Conservation (phyloP, 2,113 vertebrate species). For the Turdus rufiventris region DNA sequence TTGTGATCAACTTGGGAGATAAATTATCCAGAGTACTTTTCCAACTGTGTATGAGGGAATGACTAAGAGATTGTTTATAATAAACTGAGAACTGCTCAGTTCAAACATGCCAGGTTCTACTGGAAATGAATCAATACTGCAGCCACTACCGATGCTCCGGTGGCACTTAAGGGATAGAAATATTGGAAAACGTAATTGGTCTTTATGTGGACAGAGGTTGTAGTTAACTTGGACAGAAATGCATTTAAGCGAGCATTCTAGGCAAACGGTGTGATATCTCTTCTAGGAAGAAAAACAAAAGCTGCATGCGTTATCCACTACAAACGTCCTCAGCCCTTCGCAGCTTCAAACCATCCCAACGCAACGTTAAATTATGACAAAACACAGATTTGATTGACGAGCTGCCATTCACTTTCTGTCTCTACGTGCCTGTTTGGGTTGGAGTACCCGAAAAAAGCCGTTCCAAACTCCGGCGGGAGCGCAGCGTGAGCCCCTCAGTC, state of each 20-base stretch:
- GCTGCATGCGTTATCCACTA: fast-evolving
- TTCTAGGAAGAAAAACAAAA: neutral
- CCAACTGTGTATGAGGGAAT: neutral
- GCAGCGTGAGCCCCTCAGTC: neutral
- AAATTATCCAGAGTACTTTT: neutral
- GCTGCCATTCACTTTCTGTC: neutral
- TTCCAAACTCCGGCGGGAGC: neutral
- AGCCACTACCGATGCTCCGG: neutral
- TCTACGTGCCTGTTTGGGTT: fast-evolving
- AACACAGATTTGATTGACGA: neutral
- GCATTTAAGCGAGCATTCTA: neutral
- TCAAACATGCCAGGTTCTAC: neutral
- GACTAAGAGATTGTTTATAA: neutral
- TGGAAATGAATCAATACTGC: neutral
- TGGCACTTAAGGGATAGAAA: neutral
- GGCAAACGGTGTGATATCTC: neutral
- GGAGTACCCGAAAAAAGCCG: fast-evolving
- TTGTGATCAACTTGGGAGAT: neutral
- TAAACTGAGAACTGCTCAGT: neutral
- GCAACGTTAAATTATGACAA: neutral
- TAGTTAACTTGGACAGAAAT: neutral
- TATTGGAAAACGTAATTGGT: neutral
- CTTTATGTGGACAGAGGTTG: neutral
- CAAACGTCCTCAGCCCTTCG: neutral
- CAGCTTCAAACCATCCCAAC: neutral